Percentiles rank a stretch among this genome's conserved stretches.
Conservation (phyloP, 2,888 invertebrate genomes). For the Adelphocoris suturalis region DNA sequence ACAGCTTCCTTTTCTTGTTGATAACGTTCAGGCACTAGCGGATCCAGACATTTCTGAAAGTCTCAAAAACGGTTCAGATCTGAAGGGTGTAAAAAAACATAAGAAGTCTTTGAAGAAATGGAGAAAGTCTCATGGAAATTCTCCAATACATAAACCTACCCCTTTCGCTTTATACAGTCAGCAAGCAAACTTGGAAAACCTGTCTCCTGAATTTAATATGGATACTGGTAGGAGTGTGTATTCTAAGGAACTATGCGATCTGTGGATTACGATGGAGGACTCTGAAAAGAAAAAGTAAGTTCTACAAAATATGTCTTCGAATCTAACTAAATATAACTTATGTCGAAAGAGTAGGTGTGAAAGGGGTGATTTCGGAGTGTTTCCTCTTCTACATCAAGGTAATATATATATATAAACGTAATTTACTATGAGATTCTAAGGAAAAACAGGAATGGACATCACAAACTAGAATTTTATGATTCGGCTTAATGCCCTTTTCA, state of each 20-base stretch:
- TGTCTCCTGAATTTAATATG: slow-evolving; percentile 77
- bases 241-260: slow-evolving; percentile 81
- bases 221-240: slow-evolving; percentile 75
- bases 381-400: no score
- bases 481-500: no score
- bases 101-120: slow-evolving; percentile 83
- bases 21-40: slow-evolving; percentile 83
- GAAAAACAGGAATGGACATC: no score
- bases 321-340: no score
- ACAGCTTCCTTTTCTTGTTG: slow-evolving; percentile 89
- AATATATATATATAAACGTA: no score
- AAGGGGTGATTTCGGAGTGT: no score
- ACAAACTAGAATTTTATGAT: no score
- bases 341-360: no score
- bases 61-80: slow-evolving; percentile 82
- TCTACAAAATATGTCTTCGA: not conserved
- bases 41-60: slow-evolving; percentile 77
- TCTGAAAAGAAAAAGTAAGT: slow-evolving; percentile 82
- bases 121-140: slow-evolving; percentile 81
- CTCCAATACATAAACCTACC: not conserved
- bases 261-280: slow-evolving; percentile 84
- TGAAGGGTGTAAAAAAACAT: slow-evolving; percentile 81
- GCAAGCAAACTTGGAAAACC: not conserved
- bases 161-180: slow-evolving; percentile 44
- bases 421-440: no score